Base-by-base conservation (phyloP, 1,140 invertebrate species). In the Aporrectodea caliginosa region DNA sequence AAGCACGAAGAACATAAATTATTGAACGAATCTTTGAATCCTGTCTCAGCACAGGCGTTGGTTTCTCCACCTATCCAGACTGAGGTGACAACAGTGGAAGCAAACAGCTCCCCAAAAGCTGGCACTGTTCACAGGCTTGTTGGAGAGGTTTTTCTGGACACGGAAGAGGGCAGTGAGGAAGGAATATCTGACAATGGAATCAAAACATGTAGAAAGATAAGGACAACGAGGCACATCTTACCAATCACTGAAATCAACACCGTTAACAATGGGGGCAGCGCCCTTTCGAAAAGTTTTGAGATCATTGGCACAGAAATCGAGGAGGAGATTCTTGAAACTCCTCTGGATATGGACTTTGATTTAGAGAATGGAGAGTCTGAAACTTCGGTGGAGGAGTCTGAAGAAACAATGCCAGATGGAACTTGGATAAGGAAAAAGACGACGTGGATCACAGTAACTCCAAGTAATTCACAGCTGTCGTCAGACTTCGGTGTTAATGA, bases 341-440 rank as follows among this genome's bases (percentile, higher is more conserved):
- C 43, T 22, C 6, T 12, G 6, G 43, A 58, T 12, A 58, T 22
- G 6, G 43, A 58, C 22, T 12, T 12, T 58, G 22, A 58, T 58
- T 58, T 58, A 22, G 43, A 58, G 43, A n/a, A 74, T 74, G 2
- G 34, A 2, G 75, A 76, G 43, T 29, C 32, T 22, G 75, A 76
- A 32, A 78, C 1, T 1, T 69, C 31, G 6, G 69, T 71, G 43
- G 33, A 71, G 34, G 78, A 79, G 73, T 77, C 73, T 16, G 75
- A 80, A 6, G 75, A 77, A 31, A 80, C 74, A 0, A 30, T 73
- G 1, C 68, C 75, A 35, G 69, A 77, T 77, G 79, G 79, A 16
- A 73, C 75, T 2, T 80, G 79, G 79, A 30, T 80, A 29, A 77
- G 70, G 33, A 70, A 72, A 31, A 77, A 71, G 35, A 69, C 70